Base-by-base conservation (phyloP, 2,797 vertebrate genomes). In the Sciurus carolinensis region DNA sequence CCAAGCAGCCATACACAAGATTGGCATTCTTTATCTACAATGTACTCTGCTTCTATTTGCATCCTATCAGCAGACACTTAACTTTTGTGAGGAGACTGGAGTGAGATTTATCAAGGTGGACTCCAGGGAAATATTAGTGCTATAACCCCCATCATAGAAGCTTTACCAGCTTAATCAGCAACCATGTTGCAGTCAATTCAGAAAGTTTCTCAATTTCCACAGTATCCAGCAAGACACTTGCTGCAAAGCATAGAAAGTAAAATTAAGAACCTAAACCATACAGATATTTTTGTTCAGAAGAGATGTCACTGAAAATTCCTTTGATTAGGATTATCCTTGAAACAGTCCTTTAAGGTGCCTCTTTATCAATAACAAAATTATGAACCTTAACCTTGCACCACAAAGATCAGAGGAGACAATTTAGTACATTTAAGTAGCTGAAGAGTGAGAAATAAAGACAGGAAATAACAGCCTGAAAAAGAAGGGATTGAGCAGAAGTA, bases 391-490 rank as follows among this genome's bases (percentile, higher is more conserved):
- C 50, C 17, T 79, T 69, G 30, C 44, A 73, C 81, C 62, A 62
- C 28, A 71, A 91, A 69, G 66, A 92, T 84, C 39, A 91, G 26
- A 71, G 59, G 15, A 76, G 76, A 54, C 6, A 80, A 83, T 89
- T 69, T 66, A 76, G 4, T 75, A 87, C 50, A 91, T 88, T 91
- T 85, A 94, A 97, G 87, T 95, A 89, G 24, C 33, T 64, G 28
- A 50, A 92, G 24, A 95, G 36, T 86, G 62, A 20, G 39, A 96
- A 92, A 87, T 62, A 28, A 95, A 88, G 2, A 77, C 13, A 87
- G 71, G 26, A 80, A 86, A 87, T 20, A 30, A 92, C 7, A 59
- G 4, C 10, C n/a, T 72, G 26, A 87, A 83, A 9, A 93, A 90
- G 57, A 59, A 79, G 11, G 28, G 3, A 52, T 30, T 47, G 5